phyloP scores from a whole-genome alignment of 2,888 invertebrate species.

The Allacma fusca region DNA sequence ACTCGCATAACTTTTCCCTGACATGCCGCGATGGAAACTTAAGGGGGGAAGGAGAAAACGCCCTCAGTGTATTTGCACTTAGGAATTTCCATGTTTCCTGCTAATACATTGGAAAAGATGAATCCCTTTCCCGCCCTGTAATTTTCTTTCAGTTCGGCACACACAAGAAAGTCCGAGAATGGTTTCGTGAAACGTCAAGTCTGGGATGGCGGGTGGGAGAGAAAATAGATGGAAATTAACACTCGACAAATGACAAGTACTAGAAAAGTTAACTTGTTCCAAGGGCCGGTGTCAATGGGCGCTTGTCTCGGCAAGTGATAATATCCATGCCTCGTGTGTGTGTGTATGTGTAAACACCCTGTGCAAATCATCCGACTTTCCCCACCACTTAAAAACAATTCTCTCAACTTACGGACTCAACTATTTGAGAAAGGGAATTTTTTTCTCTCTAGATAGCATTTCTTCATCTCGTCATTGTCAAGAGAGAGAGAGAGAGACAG shows the following conservation, averaged over 20 bases:
- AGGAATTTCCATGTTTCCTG: neutral
- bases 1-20: slow-evolving; percentile 1
- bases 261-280: slow-evolving; percentile 28
- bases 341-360: neutral
- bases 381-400: slow-evolving; percentile 1
- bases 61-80: slow-evolving; percentile 12
- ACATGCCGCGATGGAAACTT: neutral
- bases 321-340: too few relatives aligned
- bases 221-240: slow-evolving; percentile 33
- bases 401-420: too few relatives aligned
- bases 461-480: too few relatives aligned
- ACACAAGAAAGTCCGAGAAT: too few relatives aligned
- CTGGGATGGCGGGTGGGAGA: neutral
- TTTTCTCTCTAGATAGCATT: too few relatives aligned
- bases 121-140: neutral
- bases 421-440: too few relatives aligned
- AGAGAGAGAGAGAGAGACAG: too few relatives aligned
- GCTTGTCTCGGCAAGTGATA: neutral
- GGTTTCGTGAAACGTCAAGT: neutral
- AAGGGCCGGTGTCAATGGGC: slow-evolving; percentile 17
- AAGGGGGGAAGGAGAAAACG: neutral
- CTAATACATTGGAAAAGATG: neutral
- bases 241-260: neutral
- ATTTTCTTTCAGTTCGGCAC: neutral
- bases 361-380: neutral